phyloP scores from a whole-genome alignment of 2,797 vertebrate genomes.

The Neosilurus hyrtlii region DNA sequence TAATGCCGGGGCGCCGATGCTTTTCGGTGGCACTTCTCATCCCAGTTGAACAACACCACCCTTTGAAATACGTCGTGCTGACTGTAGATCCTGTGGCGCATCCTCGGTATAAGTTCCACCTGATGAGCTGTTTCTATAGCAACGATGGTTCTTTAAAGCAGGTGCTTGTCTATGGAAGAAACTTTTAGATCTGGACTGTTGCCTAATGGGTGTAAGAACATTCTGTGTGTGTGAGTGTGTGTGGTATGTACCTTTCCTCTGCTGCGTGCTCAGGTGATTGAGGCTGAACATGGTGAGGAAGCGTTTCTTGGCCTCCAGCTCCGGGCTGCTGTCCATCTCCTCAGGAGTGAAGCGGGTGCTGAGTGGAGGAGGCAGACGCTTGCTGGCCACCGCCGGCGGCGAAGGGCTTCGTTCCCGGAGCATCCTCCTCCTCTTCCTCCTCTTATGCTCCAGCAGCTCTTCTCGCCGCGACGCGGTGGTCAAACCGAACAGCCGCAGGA shows the following conservation, averaged over 20 bases:
- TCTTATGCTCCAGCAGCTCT: slow-evolving; percentile 87
- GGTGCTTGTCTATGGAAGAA: not conserved
- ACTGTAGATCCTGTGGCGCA: not conserved
- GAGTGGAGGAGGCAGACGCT: slow-evolving; percentile 82
- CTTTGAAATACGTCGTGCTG: not conserved
- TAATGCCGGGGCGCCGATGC: too few species aligned
- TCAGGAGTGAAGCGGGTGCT: slow-evolving; percentile 92
- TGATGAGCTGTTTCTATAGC: not conserved
- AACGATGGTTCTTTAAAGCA: not conserved
- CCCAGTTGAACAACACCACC: too few species aligned
- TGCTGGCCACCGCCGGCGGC: slow-evolving; percentile 78
- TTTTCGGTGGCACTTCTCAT: too few species aligned
- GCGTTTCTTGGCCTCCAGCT: slow-evolving; percentile 94
- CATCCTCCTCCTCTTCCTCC: slow-evolving; percentile 89
- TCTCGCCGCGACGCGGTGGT: slow-evolving; percentile 87
- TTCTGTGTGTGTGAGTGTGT: not conserved
- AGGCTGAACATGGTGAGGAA: slow-evolving; percentile 96
- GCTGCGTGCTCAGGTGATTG: slow-evolving; percentile 87
- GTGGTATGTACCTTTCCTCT: slow-evolving; percentile 82
- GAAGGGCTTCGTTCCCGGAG: slow-evolving; percentile 92
- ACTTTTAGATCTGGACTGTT: not conserved
- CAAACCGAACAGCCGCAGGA: slow-evolving; percentile 86
- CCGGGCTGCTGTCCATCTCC: slow-evolving; percentile 92
- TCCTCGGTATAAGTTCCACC: not conserved
- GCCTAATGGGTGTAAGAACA: not conserved